Evolutionary conservation across 2,797 vertebrate species (phyloP), one percentile per base, ranked within the genome.

Genomic region (Myotis daubentonii): DNA sequence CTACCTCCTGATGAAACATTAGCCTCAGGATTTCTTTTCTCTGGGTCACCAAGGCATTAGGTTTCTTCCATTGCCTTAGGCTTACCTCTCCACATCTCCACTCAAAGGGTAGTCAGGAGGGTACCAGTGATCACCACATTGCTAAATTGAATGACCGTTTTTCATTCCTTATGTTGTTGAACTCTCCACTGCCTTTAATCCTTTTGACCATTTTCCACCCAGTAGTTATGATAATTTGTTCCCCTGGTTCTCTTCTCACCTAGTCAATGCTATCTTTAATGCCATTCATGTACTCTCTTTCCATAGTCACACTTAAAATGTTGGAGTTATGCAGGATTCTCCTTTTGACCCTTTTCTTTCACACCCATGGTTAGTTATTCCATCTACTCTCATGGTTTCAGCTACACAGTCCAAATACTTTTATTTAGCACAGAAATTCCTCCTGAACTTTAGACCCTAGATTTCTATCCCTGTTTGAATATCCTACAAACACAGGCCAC

Each of bases 371-470:
- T 44, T 89, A n/a, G 5, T 87, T 92, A 87, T 75, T 75, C 75
- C 30, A 87, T 71, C 19, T 66, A 25, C 9, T 53, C 16, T 72
- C 22, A 19, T 84, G 4, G 28, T 82, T 91, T 85, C 84, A 80
- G 25, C 23, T 78, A 74, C 17, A 70, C 13, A 60, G n/a, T 41
- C 19, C 12, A 49, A 70, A 85, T 93, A 13, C 12, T 38, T 72
- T 92, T 93, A n/a, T 76, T 92, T 85, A 89, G 49, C 19, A 68
- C 38, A 87, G 30, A 62, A 3, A 11, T 92, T 93, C 79, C 55
- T 84, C 44, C 2, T 89, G 19, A 91, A 79, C 17, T 85, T 88
- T 19, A 76, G 49, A 55, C 5, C 3, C 15, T 78, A 3, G 6
- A 83, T 87, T 88, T 92, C 36, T 89, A 75, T 86, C 36, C 8